Evolutionary conservation across 1,140 invertebrate genomes (phyloP).

Genomic region (Papilio aristodemus): DNA sequence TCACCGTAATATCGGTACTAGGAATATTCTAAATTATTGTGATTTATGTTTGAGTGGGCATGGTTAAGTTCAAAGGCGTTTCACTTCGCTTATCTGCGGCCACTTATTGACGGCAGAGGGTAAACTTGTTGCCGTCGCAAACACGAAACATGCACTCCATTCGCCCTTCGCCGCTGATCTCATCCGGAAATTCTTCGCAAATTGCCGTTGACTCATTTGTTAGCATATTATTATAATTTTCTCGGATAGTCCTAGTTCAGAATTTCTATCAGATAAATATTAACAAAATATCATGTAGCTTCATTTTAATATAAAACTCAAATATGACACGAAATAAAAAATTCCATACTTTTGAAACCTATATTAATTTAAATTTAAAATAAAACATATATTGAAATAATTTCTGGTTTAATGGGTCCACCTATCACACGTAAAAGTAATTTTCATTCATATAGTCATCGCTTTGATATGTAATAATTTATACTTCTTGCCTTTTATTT

Average conservation of each 20-base stretch:
- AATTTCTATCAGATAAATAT: not conserved
- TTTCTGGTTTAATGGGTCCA: too few species aligned
- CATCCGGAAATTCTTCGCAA: conserved; percentile 32
- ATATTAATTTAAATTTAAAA: too few species aligned
- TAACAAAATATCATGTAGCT: too few species aligned
- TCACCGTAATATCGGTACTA: too few species aligned
- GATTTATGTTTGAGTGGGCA: conserved; percentile 10
- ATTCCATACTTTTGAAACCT: too few species aligned
- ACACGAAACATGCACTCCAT: conserved; percentile 6
- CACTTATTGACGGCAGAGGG: conserved; percentile 3
- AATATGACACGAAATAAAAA: too few species aligned
- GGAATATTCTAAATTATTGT: conserved; percentile 9
- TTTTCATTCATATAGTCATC: too few species aligned
- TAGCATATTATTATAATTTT: not conserved
- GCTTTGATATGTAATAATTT: too few species aligned
- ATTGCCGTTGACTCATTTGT: conserved; percentile 22
- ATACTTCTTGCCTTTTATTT: too few species aligned
- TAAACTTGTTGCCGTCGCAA: not conserved
- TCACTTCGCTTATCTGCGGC: conserved; percentile 14
- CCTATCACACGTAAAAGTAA: too few species aligned
- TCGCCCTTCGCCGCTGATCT: conserved; percentile 23
- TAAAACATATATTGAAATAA: too few species aligned
- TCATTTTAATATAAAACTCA: too few species aligned
- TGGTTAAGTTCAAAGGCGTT: conserved; percentile 30
- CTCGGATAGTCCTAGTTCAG: not conserved